These are phyloP conservation scores for Centropristis striata DNA, from an alignment of 2,113 vertebrate genomes.

Conservation along the genomic window DNA sequence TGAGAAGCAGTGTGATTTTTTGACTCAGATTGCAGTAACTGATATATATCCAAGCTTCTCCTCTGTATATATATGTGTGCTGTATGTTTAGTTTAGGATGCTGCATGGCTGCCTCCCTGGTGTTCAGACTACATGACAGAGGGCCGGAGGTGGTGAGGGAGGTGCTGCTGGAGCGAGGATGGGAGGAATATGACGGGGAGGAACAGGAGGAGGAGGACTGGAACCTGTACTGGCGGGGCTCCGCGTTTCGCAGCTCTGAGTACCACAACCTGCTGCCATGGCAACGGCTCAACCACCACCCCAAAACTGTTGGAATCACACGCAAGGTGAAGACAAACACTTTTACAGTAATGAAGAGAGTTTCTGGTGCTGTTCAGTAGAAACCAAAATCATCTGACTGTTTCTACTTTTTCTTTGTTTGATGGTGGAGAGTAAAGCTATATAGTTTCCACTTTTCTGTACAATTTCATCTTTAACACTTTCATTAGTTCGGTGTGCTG, in stretches of 20 bases:
- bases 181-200: conserved; percentile 82
- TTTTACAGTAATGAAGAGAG: too few species aligned
- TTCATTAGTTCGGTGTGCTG: too few species aligned
- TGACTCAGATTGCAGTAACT: not conserved
- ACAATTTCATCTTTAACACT: too few species aligned
- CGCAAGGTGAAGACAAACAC: conserved; percentile 77
- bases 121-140: conserved; percentile 83
- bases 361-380: not conserved
- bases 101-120: conserved; percentile 73
- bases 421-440: too few species aligned
- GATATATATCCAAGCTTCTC: not conserved
- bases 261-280: conserved; percentile 83
- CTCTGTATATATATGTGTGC: not conserved
- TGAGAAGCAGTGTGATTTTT: not conserved
- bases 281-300: conserved; percentile 90
- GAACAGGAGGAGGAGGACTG: conserved; percentile 81
- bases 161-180: conserved; percentile 87
- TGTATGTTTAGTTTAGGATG: not conserved
- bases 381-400: too few species aligned
- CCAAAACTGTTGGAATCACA: conserved; percentile 84
- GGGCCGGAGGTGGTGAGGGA: conserved; percentile 83
- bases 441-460: too few species aligned
- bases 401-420: too few species aligned
- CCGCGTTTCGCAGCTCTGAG: conserved; percentile 79
- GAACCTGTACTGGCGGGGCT: conserved; percentile 86